Evolutionary conservation across 2,888 invertebrate species (phyloP).

Genomic region (Tetranychus truncatus): DNA sequence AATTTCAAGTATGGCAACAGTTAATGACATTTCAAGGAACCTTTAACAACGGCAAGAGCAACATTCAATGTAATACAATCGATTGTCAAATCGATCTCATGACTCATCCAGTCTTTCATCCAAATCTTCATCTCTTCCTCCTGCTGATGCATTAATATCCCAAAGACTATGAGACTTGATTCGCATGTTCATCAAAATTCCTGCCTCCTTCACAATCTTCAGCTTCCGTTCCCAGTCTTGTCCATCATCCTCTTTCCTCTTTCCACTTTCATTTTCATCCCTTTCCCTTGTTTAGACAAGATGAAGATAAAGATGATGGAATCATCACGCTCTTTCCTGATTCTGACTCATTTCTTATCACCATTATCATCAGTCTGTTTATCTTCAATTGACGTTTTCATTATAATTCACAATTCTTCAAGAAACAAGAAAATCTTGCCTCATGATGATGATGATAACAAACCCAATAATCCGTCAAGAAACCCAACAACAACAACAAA

Average conservation of each 20-base stretch:
- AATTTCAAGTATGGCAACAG: too few relatives aligned
- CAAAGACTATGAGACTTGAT: background rate
- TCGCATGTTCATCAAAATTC: background rate
- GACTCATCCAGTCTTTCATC: too few relatives aligned
- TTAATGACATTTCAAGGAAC: too few relatives aligned
- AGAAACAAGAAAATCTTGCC: background rate
- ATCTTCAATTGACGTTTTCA: background rate
- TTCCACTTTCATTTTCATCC: slow-evolving; percentile 8
- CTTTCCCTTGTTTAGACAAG: background rate
- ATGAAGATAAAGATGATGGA: background rate
- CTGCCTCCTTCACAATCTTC: background rate
- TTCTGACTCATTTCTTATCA: background rate
- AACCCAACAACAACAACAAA: background rate
- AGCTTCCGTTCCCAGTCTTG: background rate
- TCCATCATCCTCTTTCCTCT: background rate
- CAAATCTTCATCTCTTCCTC: too few relatives aligned
- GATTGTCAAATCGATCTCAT: too few relatives aligned
- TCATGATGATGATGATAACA: background rate
- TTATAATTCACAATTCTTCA: background rate
- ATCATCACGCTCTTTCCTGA: background rate
- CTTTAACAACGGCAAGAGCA: too few relatives aligned
- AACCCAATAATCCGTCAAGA: background rate
- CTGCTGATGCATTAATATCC: background rate
- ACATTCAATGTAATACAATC: too few relatives aligned
- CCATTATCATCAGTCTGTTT: background rate